These are phyloP conservation scores for Heliconius eleuchia DNA, from an alignment of 1,140 invertebrate genomes.

Conservation along the genomic window DNA sequence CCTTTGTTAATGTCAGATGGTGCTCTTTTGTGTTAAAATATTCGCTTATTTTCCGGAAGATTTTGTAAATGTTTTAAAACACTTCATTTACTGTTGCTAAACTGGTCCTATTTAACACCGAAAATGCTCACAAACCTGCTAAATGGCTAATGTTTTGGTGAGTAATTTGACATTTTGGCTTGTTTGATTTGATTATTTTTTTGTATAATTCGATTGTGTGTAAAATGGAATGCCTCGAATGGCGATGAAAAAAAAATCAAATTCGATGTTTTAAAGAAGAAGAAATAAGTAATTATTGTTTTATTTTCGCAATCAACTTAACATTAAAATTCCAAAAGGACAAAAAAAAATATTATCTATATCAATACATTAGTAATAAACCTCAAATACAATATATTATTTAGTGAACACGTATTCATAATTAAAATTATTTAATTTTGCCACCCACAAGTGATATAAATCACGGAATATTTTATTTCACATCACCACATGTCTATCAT, in stretches of 20 bases:
- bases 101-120: conserved; percentile 27
- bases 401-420: not conserved
- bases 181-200: not conserved
- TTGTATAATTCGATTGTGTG: not conserved
- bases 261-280: too few species aligned
- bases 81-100: conserved; percentile 31
- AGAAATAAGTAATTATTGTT: too few species aligned
- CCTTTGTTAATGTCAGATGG: conserved; percentile 40
- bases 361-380: too few species aligned
- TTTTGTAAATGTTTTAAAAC: conserved; percentile 40
- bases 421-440: not conserved
- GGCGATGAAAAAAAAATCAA: too few species aligned
- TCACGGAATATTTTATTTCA: not conserved
- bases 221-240: too few species aligned
- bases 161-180: not conserved
- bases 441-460: not conserved
- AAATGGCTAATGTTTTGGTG: conserved; percentile 3
- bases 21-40: conserved; percentile 35
- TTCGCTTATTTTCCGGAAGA: conserved; percentile 36
- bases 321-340: too few species aligned
- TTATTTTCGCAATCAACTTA: too few species aligned
- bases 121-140: conserved; percentile 22
- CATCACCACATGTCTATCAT: not conserved
- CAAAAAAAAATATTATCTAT: too few species aligned
- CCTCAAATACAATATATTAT: too few species aligned